Evolutionary conservation across 2,113 vertebrate genomes (phyloP).

Genomic region (Erinaceus europaeus): DNA sequence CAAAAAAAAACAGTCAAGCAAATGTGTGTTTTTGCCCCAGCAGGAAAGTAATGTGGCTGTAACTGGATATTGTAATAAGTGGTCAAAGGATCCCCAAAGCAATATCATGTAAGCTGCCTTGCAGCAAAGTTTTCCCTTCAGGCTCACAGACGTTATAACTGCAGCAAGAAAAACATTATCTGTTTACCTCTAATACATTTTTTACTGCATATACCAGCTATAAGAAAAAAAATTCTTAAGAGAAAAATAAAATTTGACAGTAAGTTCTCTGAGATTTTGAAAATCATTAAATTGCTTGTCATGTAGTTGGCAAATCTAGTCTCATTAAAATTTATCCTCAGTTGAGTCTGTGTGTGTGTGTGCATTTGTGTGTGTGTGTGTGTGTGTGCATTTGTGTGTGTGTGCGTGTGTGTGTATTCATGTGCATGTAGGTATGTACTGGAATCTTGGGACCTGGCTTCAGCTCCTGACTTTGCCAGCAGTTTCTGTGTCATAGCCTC

Average conservation of each 20-base stretch:
- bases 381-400: neutral
- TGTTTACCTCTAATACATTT: constrained; percentile 40
- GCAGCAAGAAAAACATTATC: constrained; percentile 51
- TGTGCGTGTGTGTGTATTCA: neutral
- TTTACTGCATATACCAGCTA: neutral
- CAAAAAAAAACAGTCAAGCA: neutral
- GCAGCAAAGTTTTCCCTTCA: constrained; percentile 41
- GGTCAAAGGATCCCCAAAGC: constrained; percentile 32
- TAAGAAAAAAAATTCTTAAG: constrained; percentile 4
- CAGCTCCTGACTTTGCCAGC: neutral
- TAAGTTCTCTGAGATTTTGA: constrained; percentile 1
- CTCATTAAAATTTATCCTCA: constrained; percentile 9
- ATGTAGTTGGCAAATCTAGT: neutral
- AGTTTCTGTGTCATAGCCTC: neutral
- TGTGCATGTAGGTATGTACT: neutral
- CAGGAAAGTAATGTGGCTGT: constrained; percentile 5
- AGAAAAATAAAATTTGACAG: constrained; percentile 38
- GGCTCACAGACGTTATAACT: constrained; percentile 48
- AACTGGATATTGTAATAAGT: constrained; percentile 43
- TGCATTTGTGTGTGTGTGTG: neutral
- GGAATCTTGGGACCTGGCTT: neutral
- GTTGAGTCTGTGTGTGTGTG: neutral
- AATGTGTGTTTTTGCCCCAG: constrained; percentile 30
- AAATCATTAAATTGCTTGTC: neutral
- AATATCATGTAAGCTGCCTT: constrained; percentile 13